Evolutionary conservation across 2,113 vertebrate genomes (phyloP).

Genomic region (Struthidea cinerea): DNA sequence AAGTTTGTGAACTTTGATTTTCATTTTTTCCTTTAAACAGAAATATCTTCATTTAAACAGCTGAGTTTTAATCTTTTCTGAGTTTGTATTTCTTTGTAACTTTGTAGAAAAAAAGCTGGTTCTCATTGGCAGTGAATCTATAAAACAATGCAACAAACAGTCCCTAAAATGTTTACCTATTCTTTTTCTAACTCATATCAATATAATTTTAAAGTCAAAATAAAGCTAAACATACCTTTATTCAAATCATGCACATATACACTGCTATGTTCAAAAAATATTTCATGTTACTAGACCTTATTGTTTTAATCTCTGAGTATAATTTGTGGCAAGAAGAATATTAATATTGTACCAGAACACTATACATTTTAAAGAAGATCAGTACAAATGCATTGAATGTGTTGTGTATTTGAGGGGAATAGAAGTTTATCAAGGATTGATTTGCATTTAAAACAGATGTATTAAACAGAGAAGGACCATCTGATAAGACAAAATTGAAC

Average conservation of each 20-base stretch:
- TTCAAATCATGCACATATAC: neutral
- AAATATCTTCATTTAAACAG: neutral
- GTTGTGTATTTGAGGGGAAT: neutral
- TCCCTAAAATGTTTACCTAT: neutral
- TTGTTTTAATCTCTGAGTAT: neutral
- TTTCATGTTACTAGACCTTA: neutral
- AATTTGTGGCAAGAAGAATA: neutral
- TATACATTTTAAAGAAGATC: neutral
- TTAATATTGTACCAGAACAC: neutral
- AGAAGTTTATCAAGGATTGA: neutral
- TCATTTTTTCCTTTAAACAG: neutral
- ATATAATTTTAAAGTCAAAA: neutral
- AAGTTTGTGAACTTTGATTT: neutral
- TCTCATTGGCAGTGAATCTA: neutral
- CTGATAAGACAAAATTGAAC: neutral
- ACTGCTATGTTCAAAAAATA: neutral
- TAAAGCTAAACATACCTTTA: neutral
- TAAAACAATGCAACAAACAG: neutral
- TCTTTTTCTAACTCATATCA: neutral
- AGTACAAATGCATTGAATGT: neutral
- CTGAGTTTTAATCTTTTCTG: neutral
- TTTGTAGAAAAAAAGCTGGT: neutral
- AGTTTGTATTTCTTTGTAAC: neutral
- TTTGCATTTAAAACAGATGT: conserved; percentile 2
- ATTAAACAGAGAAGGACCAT: neutral